These are phyloP conservation scores for Luperina nickerlii DNA, from an alignment of 2,888 invertebrate species.

Conservation along the genomic window DNA sequence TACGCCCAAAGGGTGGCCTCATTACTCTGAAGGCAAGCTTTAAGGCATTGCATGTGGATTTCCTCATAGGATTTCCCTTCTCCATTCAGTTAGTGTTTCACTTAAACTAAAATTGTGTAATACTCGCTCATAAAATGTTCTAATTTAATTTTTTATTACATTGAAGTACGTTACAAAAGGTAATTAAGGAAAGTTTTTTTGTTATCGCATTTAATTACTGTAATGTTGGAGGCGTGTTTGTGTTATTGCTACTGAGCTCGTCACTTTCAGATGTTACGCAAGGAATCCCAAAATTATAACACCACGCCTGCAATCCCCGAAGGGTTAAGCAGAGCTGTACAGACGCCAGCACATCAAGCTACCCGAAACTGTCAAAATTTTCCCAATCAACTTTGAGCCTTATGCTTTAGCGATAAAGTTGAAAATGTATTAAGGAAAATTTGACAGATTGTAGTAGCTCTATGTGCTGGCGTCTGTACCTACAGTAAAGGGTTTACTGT, in stretches of 20 bases:
- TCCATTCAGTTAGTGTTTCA: constrained; percentile 30
- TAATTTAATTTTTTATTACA: constrained; percentile 43
- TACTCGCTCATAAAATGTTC: constrained; percentile 36
- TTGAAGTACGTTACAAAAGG: constrained; percentile 26
- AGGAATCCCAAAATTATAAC: not conserved
- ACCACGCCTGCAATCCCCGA: not conserved
- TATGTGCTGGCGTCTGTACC: too few species aligned
- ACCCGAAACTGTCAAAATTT: too few species aligned
- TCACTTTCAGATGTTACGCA: not conserved
- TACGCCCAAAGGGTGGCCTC: constrained; percentile 51
- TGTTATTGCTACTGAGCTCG: not conserved
- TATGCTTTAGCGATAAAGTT: too few species aligned
- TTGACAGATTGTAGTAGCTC: too few species aligned
- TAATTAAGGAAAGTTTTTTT: constrained; percentile 32
- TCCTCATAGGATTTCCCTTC: constrained; percentile 60
- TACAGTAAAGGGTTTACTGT: too few species aligned
- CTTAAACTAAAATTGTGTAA: constrained; percentile 44
- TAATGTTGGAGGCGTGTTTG: constrained; percentile 14
- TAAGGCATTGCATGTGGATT: constrained; percentile 43
- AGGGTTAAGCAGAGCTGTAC: not conserved
- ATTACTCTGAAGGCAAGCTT: constrained; percentile 52
- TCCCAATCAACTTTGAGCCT: too few species aligned
- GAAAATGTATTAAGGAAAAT: too few species aligned
- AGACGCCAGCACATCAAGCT: too few species aligned
- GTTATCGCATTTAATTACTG: constrained; percentile 25